Evolutionary conservation across 2,113 vertebrate species (phyloP).

Genomic region (Pseudorectes ferrugineus): DNA sequence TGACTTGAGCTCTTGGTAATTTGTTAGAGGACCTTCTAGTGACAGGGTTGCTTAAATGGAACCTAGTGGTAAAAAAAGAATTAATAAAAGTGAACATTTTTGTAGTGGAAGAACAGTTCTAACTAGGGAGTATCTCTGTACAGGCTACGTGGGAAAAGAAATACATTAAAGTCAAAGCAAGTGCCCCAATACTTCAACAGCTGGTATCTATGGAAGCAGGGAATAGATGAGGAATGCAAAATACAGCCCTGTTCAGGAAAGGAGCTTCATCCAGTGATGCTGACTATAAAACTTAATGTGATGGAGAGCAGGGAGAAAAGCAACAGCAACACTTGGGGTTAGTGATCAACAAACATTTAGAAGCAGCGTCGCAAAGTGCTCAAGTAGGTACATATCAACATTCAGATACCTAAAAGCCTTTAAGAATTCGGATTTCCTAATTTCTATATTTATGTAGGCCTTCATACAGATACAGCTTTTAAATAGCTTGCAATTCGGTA

Average conservation of each 20-base stretch:
- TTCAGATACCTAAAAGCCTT: background rate
- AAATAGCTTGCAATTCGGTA: background rate
- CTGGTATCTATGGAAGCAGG: background rate
- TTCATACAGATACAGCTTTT: background rate
- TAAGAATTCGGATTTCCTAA: background rate
- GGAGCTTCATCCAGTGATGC: background rate
- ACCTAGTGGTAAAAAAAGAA: background rate
- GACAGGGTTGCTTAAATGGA: background rate
- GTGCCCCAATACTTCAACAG: background rate
- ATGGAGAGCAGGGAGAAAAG: background rate
- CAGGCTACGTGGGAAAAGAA: background rate
- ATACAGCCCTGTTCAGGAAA: background rate
- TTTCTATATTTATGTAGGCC: background rate
- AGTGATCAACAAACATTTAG: background rate
- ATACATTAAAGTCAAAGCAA: background rate
- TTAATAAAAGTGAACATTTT: background rate
- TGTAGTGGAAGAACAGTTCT: background rate
- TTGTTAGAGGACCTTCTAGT: background rate
- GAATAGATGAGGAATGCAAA: background rate
- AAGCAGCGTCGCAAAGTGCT: background rate
- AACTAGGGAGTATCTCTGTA: background rate
- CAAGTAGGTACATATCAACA: background rate
- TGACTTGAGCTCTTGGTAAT: background rate
- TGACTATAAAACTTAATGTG: background rate
- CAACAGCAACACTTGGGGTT: background rate